Conservation (phyloP, 2,797 vertebrate species). For the Melanotaenia boesemani region DNA sequence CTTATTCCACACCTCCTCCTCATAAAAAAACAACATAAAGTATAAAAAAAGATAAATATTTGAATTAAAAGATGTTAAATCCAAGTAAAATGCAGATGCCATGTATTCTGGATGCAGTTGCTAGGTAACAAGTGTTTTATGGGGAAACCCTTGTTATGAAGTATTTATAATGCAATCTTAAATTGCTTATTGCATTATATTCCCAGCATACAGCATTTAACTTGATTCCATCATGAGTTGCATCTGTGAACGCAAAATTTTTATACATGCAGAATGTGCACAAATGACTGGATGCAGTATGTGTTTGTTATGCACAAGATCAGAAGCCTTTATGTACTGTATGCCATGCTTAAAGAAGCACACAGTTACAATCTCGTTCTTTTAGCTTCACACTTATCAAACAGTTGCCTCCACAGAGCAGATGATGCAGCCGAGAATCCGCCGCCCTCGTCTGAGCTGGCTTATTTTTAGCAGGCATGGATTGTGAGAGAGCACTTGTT, state of each 20-base stretch:
- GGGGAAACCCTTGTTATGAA: conserved; percentile 83
- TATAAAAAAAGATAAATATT: conserved; percentile 42
- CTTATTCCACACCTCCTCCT: background rate
- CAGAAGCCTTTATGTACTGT: conserved; percentile 31
- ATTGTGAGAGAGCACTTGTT: conserved; percentile 82
- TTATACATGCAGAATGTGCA: conserved; percentile 8
- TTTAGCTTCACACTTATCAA: conserved; percentile 65
- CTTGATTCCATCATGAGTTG: conserved; percentile 11
- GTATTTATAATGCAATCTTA: conserved; percentile 81
- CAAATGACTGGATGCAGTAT: conserved; percentile 8
- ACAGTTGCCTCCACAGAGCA: conserved; percentile 70
- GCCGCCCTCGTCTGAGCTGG: conserved; percentile 75
- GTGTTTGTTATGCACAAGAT: conserved; percentile 20
- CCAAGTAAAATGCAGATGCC: conserved; percentile 56
- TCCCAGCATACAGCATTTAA: conserved; percentile 14
- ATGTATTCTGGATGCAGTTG: conserved; percentile 80
- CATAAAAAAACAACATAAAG: conserved; percentile 20
- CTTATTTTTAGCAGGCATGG: conserved; percentile 82
- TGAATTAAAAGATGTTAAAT: conserved; percentile 69
- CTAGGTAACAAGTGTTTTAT: conserved; percentile 84
- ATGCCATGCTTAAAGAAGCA: conserved; percentile 41
- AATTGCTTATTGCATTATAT: conserved; percentile 72
- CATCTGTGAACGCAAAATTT: conserved; percentile 9
- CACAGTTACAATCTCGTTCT: conserved; percentile 54
- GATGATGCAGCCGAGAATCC: conserved; percentile 76